phyloP scores from a whole-genome alignment of 1,140 invertebrate genomes.

The Littorina saxatilis region DNA sequence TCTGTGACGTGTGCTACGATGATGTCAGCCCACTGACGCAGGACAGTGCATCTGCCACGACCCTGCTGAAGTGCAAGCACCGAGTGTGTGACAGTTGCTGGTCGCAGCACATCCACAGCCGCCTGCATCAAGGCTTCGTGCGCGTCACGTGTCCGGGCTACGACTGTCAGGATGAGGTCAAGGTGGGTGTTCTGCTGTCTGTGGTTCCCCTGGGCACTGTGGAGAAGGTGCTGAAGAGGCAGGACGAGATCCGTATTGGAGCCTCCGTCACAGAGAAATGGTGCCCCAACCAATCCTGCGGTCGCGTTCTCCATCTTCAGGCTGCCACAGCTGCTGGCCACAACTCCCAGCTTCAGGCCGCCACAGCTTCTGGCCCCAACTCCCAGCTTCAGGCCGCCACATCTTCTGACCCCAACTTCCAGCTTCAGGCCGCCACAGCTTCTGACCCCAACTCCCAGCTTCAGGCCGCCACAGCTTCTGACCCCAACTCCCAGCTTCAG shows the following conservation, averaged over 20 bases:
- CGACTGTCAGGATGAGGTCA: slow-evolving; percentile 33
- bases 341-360: slow-evolving; percentile 3
- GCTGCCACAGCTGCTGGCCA: background rate
- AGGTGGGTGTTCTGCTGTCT: slow-evolving; percentile 25
- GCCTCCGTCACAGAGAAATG: slow-evolving; percentile 34
- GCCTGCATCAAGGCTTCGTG: slow-evolving; percentile 24
- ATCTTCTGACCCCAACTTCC: no score
- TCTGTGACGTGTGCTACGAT: slow-evolving; percentile 45
- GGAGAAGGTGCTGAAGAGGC: slow-evolving; percentile 20
- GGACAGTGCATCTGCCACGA: slow-evolving; percentile 3
- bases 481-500: background rate
- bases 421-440: background rate
- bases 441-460: background rate
- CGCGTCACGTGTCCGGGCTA: slow-evolving; percentile 41
- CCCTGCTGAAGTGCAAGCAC: slow-evolving; percentile 37
- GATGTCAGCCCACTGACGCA: slow-evolving; percentile 21
- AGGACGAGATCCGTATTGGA: slow-evolving; percentile 11
- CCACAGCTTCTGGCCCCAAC: no score
- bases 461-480: background rate
- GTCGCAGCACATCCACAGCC: slow-evolving; percentile 24
- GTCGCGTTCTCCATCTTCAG: slow-evolving; percentile 32
- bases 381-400: slow-evolving; percentile 5
- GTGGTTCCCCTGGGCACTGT: slow-evolving; percentile 34
- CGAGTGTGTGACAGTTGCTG: slow-evolving; percentile 45
- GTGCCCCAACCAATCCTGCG: slow-evolving; percentile 41